Base-by-base conservation (phyloP, 2,113 vertebrate genomes). In the Nycticebus coucang region DNA sequence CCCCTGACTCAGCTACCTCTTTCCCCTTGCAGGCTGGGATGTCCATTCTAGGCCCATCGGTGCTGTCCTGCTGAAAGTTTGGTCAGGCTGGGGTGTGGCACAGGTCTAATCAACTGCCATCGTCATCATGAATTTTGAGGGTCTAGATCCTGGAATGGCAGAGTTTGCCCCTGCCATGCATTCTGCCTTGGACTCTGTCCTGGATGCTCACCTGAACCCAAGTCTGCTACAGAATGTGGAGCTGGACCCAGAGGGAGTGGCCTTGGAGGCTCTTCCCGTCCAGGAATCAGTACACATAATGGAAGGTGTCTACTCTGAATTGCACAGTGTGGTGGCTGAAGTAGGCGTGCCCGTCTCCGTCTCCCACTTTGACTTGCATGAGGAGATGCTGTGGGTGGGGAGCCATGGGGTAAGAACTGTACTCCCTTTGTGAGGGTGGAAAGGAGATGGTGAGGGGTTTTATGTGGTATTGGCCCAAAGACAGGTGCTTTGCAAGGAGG, bases 361-460 rank as follows among this genome's bases (percentile, higher is more conserved):
- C 50, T 98, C 99, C 0, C 99, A 99, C 94, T 99, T 99, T 88
- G 99, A 99, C 96, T 97, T 99, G 57, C 99, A 99, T 45, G 99
- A 99, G 95, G 99, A 99, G 98, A 98, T 99, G 98, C 99, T 99
- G 13, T 99, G 99, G 99, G 99, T 99, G 92, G 99, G 99, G 41
- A 99, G 99, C 98, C 99, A 99, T 10, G 98, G 99, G 98, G 99
- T 99, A 98, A 98, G 99, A 95, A 75, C 71, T 30, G 6, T 59
- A 80, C 53, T 50, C 60, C 82, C 66, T 95, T 92, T 81, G 62
- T 87, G 55, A 84, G 71, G 71, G 26, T 60, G 89, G 80, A 85
- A 92, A 90, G 30, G 83, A 96, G 33, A 50, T 87, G 18, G 24
- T 80, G 66, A 71, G 77, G 50, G 14, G 92, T 59, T 87, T 82